Evolutionary conservation across 1,140 invertebrate species (phyloP).

Genomic region (Lethrus apterus): DNA sequence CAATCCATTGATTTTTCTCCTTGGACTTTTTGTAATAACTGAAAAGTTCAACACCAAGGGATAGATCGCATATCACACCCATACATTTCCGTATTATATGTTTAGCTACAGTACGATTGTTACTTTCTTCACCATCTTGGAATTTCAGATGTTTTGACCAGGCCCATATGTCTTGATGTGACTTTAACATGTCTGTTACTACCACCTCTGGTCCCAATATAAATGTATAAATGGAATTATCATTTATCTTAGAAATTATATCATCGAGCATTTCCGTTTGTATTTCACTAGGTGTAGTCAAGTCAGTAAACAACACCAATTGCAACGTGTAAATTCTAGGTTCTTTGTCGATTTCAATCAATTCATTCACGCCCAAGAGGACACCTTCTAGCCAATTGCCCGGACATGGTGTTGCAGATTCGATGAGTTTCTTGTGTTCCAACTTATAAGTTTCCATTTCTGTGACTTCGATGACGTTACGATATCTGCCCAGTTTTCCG

Average conservation of each 20-base stretch:
- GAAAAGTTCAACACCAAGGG: not conserved
- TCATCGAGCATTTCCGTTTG: not conserved
- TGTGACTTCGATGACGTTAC: not conserved
- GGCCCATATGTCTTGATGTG: not conserved
- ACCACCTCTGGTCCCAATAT: slow-evolving; percentile 4
- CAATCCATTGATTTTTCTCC: not conserved
- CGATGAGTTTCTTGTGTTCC: not conserved
- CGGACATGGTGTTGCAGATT: not conserved
- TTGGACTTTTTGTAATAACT: not conserved
- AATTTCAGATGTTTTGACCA: not conserved
- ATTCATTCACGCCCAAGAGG: not conserved
- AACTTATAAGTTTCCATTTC: slow-evolving; percentile 5
- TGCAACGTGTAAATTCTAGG: not conserved
- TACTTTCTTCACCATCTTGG: not conserved
- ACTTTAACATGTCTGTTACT: slow-evolving; percentile 1
- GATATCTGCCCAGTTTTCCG: not conserved
- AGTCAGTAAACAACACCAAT: slow-evolving; percentile 3
- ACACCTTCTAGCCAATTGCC: slow-evolving; percentile 7
- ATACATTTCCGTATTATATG: slow-evolving; percentile 2
- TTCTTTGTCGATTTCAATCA: not conserved
- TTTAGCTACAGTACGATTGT: not conserved
- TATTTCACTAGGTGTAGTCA: not conserved
- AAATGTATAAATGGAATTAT: not conserved
- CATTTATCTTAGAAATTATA: not conserved
- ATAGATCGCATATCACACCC: slow-evolving; percentile 3